Base-by-base conservation (phyloP, 2,113 vertebrate genomes). In the Coregonus clupeaformis region DNA sequence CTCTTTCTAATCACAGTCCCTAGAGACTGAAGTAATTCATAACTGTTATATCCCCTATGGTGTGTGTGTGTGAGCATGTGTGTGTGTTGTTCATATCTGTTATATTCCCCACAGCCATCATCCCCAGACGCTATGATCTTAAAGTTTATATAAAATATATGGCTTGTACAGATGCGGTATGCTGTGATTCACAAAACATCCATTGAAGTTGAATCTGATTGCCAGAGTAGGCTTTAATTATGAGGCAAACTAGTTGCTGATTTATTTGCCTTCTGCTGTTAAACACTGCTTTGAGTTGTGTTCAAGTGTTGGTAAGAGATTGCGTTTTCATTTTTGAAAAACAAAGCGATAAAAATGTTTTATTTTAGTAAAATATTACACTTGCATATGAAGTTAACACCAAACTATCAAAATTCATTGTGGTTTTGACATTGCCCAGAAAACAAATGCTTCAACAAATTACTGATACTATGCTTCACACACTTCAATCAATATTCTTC, bases 61-160 rank as follows among this genome's bases (percentile, higher is more conserved):
- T 14, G 45, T 49, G 45, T 49, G 45, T 11, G 45, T 14, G 11
- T 49, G 45, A 14, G 11, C 18, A 14, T 16, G 13, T 18, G 4
- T 52, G 14, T 52, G 49, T 52, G 67, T 45, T 22, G 69, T 36
- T 32, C 13, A 75, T 32, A 47, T 60, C 13, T 30, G 0, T 68
- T 20, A 68, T 29, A 25, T 32, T 25, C 29, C 64, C 24, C 24
- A 42, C 29, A 47, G 67, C 42, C 49, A 36, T 68, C 45, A 20
- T 5, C 32, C n/a, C 30, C 14, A 7, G 7, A 12, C 75, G 69
- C 60, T 78, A 57, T 69, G 76, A 88, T 80, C 42, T 72, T 63
- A 81, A 81, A 84, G 69, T 72, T 74, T 67, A 36, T 74, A 83
- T 80, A 73, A 84, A 82, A 90, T 86, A 82, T 42, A 88, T 83